phyloP scores from a whole-genome alignment of 1,140 invertebrate genomes.

The Drosophila equinoxialis region DNA sequence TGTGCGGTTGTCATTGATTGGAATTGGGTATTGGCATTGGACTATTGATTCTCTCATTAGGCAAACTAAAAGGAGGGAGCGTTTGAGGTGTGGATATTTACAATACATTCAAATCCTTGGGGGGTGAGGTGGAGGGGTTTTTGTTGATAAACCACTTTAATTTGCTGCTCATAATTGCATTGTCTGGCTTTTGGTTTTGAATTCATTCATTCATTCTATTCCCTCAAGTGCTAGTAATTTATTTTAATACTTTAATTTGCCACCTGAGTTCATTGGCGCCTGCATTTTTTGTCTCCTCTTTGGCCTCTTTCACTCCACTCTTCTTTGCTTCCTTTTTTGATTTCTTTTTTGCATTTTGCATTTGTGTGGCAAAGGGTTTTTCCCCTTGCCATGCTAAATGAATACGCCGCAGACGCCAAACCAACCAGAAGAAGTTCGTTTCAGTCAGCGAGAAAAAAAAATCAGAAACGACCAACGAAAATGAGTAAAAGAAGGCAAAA shows the following conservation, averaged over 20 bases:
- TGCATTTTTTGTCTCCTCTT: conserved; percentile 3
- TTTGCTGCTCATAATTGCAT: conserved; percentile 73
- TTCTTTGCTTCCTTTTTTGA: neutral
- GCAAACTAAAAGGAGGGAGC: conserved; percentile 7
- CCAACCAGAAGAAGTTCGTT: conserved; percentile 58
- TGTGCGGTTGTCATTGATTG: conserved; percentile 66
- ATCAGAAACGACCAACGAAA: neutral
- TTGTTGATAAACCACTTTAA: conserved; percentile 34
- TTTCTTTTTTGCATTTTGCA: neutral
- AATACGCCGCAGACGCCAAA: conserved; percentile 62
- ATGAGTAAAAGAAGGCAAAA: conserved; percentile 2
- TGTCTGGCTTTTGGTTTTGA: conserved; percentile 46
- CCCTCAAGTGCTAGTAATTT: conserved; percentile 51
- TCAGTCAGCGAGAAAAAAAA: conserved; percentile 41
- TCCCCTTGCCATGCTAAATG: conserved; percentile 51
- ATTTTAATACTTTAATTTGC: conserved; percentile 77
- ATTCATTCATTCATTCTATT: conserved; percentile 9
- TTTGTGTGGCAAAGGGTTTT: conserved; percentile 36
- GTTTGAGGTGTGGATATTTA: conserved; percentile 1
- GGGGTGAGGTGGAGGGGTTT: neutral
- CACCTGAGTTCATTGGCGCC: conserved; percentile 71
- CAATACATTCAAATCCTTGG: conserved; percentile 5
- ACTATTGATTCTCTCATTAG: conserved; percentile 62
- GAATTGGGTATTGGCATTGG: conserved; percentile 32
- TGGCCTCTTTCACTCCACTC: neutral